Percentiles rank a stretch among this genome's conserved stretches.
Conservation (phyloP, 2,888 invertebrate species). For the Trypoxylon attenuatum region DNA sequence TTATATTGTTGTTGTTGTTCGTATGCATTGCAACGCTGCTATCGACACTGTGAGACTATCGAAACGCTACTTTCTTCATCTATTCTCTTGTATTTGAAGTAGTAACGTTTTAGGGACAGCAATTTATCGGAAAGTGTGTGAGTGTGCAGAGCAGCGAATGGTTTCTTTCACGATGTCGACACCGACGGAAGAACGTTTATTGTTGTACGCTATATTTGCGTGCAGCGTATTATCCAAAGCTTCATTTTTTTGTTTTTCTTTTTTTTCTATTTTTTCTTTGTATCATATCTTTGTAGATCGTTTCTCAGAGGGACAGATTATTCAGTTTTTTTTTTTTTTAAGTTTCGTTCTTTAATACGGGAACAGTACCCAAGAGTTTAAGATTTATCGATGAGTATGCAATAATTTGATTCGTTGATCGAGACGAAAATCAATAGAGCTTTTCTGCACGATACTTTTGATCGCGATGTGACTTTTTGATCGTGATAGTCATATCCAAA, state of each 20-base stretch:
- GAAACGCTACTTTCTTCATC: slow-evolving; percentile 5
- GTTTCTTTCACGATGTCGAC: slow-evolving; percentile 9
- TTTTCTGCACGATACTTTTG: too few relatives aligned
- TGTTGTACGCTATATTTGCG: slow-evolving; percentile 7
- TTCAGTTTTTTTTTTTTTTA: slow-evolving; percentile 21
- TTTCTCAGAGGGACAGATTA: slow-evolving; percentile 11
- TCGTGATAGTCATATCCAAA: too few relatives aligned
- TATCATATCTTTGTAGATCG: slow-evolving; percentile 31
- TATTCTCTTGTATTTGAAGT: slow-evolving; percentile 13
- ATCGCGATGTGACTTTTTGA: too few relatives aligned
- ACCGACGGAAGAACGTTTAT: slow-evolving; percentile 16
- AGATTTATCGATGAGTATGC: too few relatives aligned
- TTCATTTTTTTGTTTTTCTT: slow-evolving; percentile 46
- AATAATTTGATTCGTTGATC: slow-evolving; percentile 23
- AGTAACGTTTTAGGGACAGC: slow-evolving; percentile 13
- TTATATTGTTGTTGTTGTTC: not conserved
- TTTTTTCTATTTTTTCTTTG: slow-evolving; percentile 29
- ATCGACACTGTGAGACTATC: not conserved
- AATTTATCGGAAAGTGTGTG: too few relatives aligned
- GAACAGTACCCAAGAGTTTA: slow-evolving; percentile 20
- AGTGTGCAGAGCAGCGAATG: too few relatives aligned
- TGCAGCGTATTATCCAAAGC: slow-evolving; percentile 51
- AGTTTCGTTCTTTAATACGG: slow-evolving; percentile 16
- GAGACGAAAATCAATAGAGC: slow-evolving; percentile 7
- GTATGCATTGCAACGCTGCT: slow-evolving; percentile 12